Base-by-base conservation (phyloP, 2,113 vertebrate genomes). In the Vidua chalybeata region DNA sequence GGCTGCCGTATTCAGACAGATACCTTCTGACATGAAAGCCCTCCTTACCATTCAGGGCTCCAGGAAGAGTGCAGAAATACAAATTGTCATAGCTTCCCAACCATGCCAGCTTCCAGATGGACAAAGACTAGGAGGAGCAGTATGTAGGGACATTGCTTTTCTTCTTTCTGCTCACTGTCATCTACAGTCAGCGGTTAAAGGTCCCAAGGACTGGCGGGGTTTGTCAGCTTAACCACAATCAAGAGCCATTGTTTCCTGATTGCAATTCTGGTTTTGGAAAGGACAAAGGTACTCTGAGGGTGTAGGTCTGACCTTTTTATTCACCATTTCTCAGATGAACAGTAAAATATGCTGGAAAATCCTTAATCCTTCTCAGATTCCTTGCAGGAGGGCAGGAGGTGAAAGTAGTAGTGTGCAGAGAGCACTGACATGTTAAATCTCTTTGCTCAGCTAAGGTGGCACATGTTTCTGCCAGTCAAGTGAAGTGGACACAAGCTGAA, bases 181-280 rank as follows among this genome's bases (percentile, higher is more conserved):
- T 24, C 27, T 9, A 11, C 23, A 5, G 22, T 55, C 72, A 48
- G 2, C 22, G 37, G 11, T 67, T 9, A 76, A 49, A 72, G 49
- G 54, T 30, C 56, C 45, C 39, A 8, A 27, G 67, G 37, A 12
- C 6, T 52, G 16, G 11, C 0, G 0, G 2, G 2, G 11, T 56
- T 79, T 59, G 30, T 59, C 41, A 39, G 33, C n/a, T 88, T 63
- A 84, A 78, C 28, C 1, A 1, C 9, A 23, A 35, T 77, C 37
- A 46, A 69, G 23, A 85, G 37, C n/a, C 23, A 39, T 10, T 27
- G 51, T 66, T 88, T 80, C 37, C 59, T 43, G 15, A 67, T 35
- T 67, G 19, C 23, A 59, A 73, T 54, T 55, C 35, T 35, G 11
- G 9, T 58, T 78, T 78, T 8, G 23, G 20, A 76, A 58, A 83